Conservation (phyloP, 2,113 vertebrate genomes). For the Coptodon rendalli region DNA sequence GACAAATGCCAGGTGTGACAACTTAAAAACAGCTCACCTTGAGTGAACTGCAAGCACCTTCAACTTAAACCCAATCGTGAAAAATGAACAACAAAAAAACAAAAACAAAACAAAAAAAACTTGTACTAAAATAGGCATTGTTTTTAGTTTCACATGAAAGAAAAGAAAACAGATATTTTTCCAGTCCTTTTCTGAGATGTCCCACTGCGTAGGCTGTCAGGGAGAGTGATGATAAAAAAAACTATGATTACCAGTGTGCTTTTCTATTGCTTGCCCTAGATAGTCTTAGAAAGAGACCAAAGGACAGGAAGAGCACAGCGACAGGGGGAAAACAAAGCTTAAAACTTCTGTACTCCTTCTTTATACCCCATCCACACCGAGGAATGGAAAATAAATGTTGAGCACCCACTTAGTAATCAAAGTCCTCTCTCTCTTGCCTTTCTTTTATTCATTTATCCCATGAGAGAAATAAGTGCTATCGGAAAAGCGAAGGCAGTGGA, state of each 20-base stretch:
- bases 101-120: background rate
- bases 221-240: constrained; percentile 14
- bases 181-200: background rate
- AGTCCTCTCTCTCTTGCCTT: constrained; percentile 1
- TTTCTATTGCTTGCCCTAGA: constrained; percentile 15
- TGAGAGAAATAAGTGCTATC: constrained; percentile 17
- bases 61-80: constrained; percentile 29
- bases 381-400: constrained; percentile 7
- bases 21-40: constrained; percentile 9
- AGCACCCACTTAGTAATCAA: constrained; percentile 22
- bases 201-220: constrained; percentile 15
- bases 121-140: background rate
- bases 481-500: background rate
- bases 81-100: background rate
- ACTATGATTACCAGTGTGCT: background rate
- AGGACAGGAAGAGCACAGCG: background rate
- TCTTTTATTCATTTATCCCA: constrained; percentile 41
- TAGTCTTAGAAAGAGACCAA: constrained; percentile 7
- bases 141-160: background rate
- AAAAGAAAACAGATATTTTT: constrained; percentile 2
- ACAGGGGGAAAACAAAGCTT: background rate
- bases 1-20: constrained; percentile 23
- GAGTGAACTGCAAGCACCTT: constrained; percentile 18
- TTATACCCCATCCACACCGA: background rate
- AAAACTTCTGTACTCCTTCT: background rate